These are phyloP conservation scores for Hipparchia semele DNA, from an alignment of 2,888 invertebrate genomes.

Conservation along the genomic window DNA sequence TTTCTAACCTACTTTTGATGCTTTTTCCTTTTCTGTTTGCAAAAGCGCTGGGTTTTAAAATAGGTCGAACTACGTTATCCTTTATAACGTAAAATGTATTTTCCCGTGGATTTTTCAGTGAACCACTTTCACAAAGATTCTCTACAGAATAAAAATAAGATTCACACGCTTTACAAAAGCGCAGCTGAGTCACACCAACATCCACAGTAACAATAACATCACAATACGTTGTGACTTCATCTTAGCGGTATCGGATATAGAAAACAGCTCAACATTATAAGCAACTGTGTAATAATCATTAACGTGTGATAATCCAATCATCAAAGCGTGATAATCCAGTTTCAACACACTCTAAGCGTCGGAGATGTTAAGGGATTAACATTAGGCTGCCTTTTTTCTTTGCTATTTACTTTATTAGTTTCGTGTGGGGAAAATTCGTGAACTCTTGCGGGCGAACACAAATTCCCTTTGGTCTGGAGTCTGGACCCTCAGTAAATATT, in stretches of 20 bases:
- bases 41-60: conserved; percentile 8
- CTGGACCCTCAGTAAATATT: too few species aligned
- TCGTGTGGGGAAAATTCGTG: not conserved
- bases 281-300: not conserved
- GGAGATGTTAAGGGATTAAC: not conserved
- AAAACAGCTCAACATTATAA: not conserved
- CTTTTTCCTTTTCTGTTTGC: conserved; percentile 18
- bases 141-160: not conserved
- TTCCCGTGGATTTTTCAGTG: not conserved
- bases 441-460: too few species aligned
- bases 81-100: conserved; percentile 1
- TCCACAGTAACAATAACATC: not conserved
- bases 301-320: conserved; percentile 1
- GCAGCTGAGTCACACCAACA: not conserved
- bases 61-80: conserved; percentile 12
- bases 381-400: not conserved
- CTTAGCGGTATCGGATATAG: too few species aligned
- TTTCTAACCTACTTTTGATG: conserved; percentile 35
- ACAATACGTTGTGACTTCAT: not conserved
- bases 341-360: not conserved
- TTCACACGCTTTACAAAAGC: not conserved
- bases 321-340: conserved; percentile 6
- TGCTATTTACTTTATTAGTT: not conserved
- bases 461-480: too few species aligned
- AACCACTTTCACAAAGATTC: conserved; percentile 7